phyloP scores from a whole-genome alignment of 2,113 vertebrate genomes.

The Scomber colias region DNA sequence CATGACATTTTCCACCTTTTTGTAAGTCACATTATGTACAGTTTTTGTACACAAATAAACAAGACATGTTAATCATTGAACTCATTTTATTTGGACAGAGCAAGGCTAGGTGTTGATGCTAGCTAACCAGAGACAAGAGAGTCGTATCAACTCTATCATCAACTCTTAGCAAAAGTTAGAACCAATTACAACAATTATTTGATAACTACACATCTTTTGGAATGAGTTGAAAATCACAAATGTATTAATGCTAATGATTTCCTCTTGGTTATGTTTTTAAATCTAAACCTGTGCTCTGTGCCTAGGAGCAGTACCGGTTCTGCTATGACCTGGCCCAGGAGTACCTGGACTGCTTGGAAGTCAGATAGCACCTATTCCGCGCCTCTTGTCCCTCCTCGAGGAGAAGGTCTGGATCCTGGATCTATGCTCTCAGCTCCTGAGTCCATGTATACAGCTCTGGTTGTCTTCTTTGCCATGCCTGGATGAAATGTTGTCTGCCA shows the following conservation, averaged over 20 bases:
- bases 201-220: too few species aligned
- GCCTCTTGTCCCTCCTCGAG: conserved; percentile 4
- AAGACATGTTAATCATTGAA: too few species aligned
- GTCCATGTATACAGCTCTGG: conserved; percentile 59
- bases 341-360: conserved; percentile 84
- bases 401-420: conserved; percentile 38
- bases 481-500: conserved; percentile 50
- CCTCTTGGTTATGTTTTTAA: neutral
- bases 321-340: conserved; percentile 86
- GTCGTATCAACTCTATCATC: too few species aligned
- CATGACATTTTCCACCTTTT: too few species aligned
- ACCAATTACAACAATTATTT: too few species aligned
- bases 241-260: neutral
- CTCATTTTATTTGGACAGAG: too few species aligned
- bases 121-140: too few species aligned
- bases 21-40: too few species aligned
- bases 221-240: too few species aligned
- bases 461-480: conserved; percentile 55
- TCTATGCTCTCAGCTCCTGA: conserved; percentile 43
- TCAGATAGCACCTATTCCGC: conserved; percentile 82
- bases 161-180: too few species aligned
- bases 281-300: conserved; percentile 8
- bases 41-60: too few species aligned
- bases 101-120: too few species aligned
- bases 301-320: conserved; percentile 87